Conservation (phyloP, 2,888 invertebrate genomes). For the Merodon equestris region DNA sequence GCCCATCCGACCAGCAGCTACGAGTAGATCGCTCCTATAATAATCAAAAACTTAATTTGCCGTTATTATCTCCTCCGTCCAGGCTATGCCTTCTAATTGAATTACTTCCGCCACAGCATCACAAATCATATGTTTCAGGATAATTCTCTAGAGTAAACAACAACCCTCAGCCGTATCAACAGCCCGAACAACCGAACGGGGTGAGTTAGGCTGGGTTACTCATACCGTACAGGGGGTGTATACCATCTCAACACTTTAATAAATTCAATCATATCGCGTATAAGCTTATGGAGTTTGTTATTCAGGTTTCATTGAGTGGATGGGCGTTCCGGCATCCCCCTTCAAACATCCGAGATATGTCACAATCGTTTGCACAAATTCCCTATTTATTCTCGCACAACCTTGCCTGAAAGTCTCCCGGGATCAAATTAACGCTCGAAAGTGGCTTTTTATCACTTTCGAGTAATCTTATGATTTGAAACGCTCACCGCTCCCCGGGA, state of each 20-base stretch:
- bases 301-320: conserved; percentile 16
- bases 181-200: conserved; percentile 5
- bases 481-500: conserved; percentile 28
- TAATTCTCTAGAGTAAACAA: conserved; percentile 52
- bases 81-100: conserved; percentile 47
- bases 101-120: conserved; percentile 60
- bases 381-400: conserved; percentile 15
- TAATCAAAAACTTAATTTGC: conserved; percentile 66
- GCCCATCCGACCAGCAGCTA: conserved; percentile 11
- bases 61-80: conserved; percentile 58
- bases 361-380: conserved; percentile 57
- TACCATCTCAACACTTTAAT: conserved; percentile 50
- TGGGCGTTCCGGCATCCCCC: conserved; percentile 9
- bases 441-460: conserved; percentile 71
- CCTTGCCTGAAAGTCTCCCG: conserved; percentile 50
- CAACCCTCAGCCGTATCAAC: conserved; percentile 2
- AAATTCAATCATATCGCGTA: conserved; percentile 69
- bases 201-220: conserved; percentile 16
- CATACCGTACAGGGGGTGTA: conserved; percentile 31
- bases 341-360: conserved; percentile 22
- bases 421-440: conserved; percentile 71
- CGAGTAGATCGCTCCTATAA: conserved; percentile 16
- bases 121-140: conserved; percentile 65
- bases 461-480: conserved; percentile 62
- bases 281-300: conserved; percentile 50